These are phyloP conservation scores for Cinclus mexicanus DNA, from an alignment of 2,113 vertebrate genomes.

Conservation along the genomic window DNA sequence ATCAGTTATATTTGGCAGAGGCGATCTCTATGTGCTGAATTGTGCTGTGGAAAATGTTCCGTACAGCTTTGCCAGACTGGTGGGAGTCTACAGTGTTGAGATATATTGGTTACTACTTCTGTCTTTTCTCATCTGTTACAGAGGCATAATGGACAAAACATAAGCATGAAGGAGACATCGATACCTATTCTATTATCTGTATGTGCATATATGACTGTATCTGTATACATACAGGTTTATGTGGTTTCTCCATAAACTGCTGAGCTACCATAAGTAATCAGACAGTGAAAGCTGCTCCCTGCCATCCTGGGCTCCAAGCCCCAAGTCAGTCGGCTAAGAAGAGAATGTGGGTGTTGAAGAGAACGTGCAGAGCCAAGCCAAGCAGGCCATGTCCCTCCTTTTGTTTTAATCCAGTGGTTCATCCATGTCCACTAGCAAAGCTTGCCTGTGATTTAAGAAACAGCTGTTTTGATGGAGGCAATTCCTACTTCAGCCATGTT, in stretches of 20 bases:
- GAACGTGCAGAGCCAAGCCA: neutral
- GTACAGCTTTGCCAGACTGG: neutral
- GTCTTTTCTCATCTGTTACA: neutral
- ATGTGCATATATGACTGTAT: neutral
- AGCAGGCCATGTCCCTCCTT: neutral
- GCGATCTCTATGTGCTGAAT: neutral
- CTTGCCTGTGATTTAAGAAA: neutral
- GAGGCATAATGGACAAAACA: neutral
- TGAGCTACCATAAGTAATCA: neutral
- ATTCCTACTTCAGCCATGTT: neutral
- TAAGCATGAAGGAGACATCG: neutral
- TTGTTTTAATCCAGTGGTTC: neutral
- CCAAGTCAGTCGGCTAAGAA: neutral
- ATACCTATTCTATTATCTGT: neutral
- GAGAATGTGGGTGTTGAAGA: neutral
- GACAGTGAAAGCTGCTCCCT: neutral
- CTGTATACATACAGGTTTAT: rapidly evolving
- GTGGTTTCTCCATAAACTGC: neutral
- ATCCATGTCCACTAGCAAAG: neutral
- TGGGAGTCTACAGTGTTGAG: neutral
- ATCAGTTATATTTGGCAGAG: neutral
- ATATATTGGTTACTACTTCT: neutral
- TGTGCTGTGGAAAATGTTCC: neutral
- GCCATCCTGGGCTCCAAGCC: neutral
- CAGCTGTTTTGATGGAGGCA: neutral